Base-by-base conservation (phyloP, 2,888 invertebrate genomes). In the Timema podura region DNA sequence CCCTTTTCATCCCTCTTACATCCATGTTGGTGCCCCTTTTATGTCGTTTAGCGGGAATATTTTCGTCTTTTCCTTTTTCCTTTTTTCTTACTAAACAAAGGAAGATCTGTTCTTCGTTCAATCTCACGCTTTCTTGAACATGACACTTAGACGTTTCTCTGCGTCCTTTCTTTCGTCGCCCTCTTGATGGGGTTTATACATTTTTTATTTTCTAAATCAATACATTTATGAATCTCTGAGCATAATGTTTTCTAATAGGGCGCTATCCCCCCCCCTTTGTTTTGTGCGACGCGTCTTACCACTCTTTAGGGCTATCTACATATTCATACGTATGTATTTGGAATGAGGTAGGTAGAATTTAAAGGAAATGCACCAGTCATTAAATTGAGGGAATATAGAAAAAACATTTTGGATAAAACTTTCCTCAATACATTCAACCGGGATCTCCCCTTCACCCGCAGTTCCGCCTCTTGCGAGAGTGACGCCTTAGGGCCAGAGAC, bases 1-100 rank as follows among this genome's bases (percentile, higher is more conserved):
- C 30, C 68, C 71, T 68, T 70, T 71, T 68, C 70, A 65, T 44
- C 67, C 65, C 71, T 70, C 68, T 67, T 69, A 75, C 74, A 75
- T 73, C 73, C 73, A 74, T 76, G 46, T 67, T 61, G 61, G 61
- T 61, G 61, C 61, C 44, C 61, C 61, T 57, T 15, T 30, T 57
- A 30, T 57, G 61, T 61, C 45, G 61, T 30, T 61, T 61, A 45
- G 61, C 61, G 61, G 61, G 61, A 61, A 61, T 30, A 44, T 61
- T 61, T 54, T 54, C 54, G 30, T 5, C 30, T 2, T 61, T 61
- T 45, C 61, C 61, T 45, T 6, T 13, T 30, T 45, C 15, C 61
- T 10, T 45, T 45, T 30, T 61, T 13, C 2, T 49, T 45, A 1
- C 1, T 8, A 30, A 61, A 61, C 61, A 61, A 61, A 61, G 61